Percentiles rank a stretch among this genome's conserved stretches.
phyloP scores from a whole-genome alignment of 2,113 vertebrate species.

The Pitta sordida region DNA sequence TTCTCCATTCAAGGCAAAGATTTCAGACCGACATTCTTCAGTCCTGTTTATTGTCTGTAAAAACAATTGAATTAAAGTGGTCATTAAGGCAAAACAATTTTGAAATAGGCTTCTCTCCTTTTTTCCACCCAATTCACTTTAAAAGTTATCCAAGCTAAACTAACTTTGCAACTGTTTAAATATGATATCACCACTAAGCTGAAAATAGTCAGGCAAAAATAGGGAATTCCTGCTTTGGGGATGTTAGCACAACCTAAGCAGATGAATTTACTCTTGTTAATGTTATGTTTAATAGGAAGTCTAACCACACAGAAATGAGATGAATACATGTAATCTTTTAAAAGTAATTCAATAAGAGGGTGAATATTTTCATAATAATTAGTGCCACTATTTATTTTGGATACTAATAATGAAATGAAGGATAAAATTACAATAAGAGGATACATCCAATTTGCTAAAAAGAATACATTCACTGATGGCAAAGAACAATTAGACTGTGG shows the following conservation, averaged over 20 bases:
- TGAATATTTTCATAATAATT: background rate
- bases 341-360: background rate
- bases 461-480: background rate
- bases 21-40: slow-evolving; percentile 89
- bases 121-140: slow-evolving; percentile 4
- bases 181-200: slow-evolving; percentile 20
- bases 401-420: background rate
- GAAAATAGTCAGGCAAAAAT: slow-evolving; percentile 28
- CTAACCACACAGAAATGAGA: background rate
- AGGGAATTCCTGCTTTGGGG: background rate
- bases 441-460: background rate
- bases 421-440: background rate
- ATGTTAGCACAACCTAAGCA: background rate
- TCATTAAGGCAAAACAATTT: slow-evolving; percentile 52
- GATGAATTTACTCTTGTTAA: slow-evolving; percentile 7
- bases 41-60: slow-evolving; percentile 89
- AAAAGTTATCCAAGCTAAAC: slow-evolving; percentile 43
- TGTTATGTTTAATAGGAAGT: background rate
- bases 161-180: slow-evolving; percentile 48
- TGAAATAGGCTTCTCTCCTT: background rate
- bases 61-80: slow-evolving; percentile 62
- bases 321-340: slow-evolving; percentile 4
- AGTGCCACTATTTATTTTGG: slow-evolving; percentile 16
- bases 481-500: background rate
- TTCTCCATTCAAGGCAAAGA: slow-evolving; percentile 93